These are phyloP conservation scores for Macheiramphus alcinus DNA, from an alignment of 2,113 vertebrate genomes.

Conservation along the genomic window DNA sequence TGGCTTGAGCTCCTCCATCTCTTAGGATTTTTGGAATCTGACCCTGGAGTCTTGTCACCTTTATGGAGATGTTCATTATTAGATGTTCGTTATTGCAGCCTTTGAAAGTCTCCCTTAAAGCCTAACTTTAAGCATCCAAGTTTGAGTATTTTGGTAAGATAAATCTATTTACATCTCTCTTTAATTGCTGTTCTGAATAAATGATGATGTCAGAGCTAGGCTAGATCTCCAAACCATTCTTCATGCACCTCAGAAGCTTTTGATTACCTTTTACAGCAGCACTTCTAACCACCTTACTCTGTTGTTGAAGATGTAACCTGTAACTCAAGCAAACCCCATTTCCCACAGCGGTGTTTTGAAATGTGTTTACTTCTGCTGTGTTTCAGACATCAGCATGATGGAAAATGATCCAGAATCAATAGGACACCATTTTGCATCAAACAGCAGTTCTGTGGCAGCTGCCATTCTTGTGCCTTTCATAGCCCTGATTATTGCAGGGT, in stretches of 20 bases:
- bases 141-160: neutral
- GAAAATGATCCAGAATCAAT: slow-evolving; percentile 81
- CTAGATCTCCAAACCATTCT: neutral
- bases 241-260: neutral
- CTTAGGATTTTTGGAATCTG: neutral
- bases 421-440: slow-evolving; percentile 92
- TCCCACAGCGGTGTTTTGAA: neutral
- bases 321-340: neutral
- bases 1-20: neutral
- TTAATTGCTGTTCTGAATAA: neutral
- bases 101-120: neutral
- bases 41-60: neutral
- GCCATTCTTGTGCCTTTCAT: slow-evolving; percentile 99
- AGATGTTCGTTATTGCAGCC: neutral
- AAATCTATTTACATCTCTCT: neutral
- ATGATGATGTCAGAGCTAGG: neutral
- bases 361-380: neutral
- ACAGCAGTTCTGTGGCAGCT: slow-evolving; percentile 98
- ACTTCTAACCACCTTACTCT: rapidly evolving
- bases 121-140: neutral
- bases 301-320: neutral
- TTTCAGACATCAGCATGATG: slow-evolving; percentile 77
- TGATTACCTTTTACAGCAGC: neutral
- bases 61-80: neutral
- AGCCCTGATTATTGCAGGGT: slow-evolving; percentile 98